Evolutionary conservation across 2,113 vertebrate species (phyloP).

Genomic region (Australoheros scitulus): DNA sequence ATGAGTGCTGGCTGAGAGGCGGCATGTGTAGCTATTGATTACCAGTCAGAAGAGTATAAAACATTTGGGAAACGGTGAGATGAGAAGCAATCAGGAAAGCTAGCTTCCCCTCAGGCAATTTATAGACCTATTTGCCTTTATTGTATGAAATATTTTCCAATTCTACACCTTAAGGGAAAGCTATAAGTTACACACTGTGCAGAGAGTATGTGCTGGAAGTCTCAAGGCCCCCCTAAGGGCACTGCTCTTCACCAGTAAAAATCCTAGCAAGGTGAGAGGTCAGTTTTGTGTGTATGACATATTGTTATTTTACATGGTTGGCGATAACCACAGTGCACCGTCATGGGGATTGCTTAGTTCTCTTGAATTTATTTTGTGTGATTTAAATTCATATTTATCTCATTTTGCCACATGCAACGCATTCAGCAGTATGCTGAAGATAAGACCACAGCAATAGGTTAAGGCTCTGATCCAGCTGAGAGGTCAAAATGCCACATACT

Average conservation of each 20-base stretch:
- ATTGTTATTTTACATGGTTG: conserved; percentile 48
- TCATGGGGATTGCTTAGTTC: conserved; percentile 40
- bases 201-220: conserved; percentile 40
- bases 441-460: neutral
- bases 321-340: conserved; percentile 40
- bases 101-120: conserved; percentile 77
- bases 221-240: conserved; percentile 52
- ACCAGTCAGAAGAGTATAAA: conserved; percentile 77
- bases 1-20: conserved; percentile 58
- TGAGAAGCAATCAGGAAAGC: conserved; percentile 74
- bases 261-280: conserved; percentile 63
- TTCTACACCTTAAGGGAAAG: conserved; percentile 58
- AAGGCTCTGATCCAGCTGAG: neutral
- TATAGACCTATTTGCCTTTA: conserved; percentile 78
- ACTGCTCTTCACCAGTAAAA: conserved; percentile 46
- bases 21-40: conserved; percentile 83
- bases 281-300: conserved; percentile 57
- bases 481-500: conserved; percentile 8
- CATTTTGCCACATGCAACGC: conserved; percentile 13
- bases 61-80: conserved; percentile 78
- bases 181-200: conserved; percentile 55
- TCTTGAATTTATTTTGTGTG: conserved; percentile 42
- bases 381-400: conserved; percentile 57
- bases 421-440: neutral
- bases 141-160: conserved; percentile 65